Percentiles rank a stretch among this genome's conserved stretches.
These are phyloP conservation scores for Biston stratarius DNA, from an alignment of 2,888 invertebrate genomes.

Conservation along the genomic window DNA sequence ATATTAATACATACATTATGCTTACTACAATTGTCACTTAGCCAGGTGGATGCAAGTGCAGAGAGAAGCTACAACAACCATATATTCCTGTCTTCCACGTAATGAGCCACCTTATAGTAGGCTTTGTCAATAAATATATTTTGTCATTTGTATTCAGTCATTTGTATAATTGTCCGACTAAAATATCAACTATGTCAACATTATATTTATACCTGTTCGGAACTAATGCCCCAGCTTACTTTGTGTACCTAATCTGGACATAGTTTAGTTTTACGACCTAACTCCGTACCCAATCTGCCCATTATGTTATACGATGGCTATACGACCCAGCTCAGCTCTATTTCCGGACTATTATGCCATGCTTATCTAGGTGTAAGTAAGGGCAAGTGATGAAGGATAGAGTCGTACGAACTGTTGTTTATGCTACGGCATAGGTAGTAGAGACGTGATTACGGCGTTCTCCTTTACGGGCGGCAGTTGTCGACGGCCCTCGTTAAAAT, in stretches of 20 bases:
- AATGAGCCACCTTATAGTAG: too few species aligned
- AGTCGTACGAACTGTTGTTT: not conserved
- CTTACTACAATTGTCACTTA: too few species aligned
- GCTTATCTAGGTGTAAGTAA: conserved; percentile 12
- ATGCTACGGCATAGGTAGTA: conserved; percentile 1
- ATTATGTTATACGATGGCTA: conserved; percentile 14
- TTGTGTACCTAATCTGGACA: not conserved
- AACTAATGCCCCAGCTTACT: not conserved
- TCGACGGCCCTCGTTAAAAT: conserved; percentile 6
- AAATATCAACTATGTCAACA: too few species aligned
- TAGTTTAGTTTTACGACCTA: not conserved
- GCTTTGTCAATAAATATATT: too few species aligned
- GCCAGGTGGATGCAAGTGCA: too few species aligned
- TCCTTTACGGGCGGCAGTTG: conserved; percentile 16
- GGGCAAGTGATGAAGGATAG: conserved; percentile 8
- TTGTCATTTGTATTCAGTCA: too few species aligned
- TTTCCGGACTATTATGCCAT: conserved; percentile 7
- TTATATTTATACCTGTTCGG: not conserved
- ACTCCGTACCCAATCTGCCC: not conserved
- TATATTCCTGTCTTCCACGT: too few species aligned
- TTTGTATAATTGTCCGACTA: too few species aligned
- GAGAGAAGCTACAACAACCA: too few species aligned
- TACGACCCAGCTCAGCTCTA: conserved; percentile 6
- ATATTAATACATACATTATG: too few species aligned
- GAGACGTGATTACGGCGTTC: conserved; percentile 34